Evolutionary conservation across 2,888 invertebrate species (phyloP).

Genomic region (Eristalinus sepulchralis): DNA sequence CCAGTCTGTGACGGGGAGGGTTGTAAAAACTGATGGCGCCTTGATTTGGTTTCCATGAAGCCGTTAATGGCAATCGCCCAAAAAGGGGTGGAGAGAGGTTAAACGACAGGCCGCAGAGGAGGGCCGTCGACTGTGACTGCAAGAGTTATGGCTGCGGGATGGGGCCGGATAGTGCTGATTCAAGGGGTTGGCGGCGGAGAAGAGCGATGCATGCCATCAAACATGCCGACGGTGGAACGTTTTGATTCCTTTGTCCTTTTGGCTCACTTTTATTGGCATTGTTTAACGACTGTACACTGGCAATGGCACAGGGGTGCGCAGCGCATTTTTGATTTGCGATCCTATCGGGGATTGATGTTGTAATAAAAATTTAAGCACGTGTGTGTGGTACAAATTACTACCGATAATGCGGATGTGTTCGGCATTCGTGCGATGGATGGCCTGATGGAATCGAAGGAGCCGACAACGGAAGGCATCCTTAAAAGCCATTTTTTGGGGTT

Average conservation of each 20-base stretch:
- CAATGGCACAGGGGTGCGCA: not conserved
- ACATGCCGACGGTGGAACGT: not conserved
- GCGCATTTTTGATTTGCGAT: conserved; percentile 13
- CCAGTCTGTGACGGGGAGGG: not conserved
- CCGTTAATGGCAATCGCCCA: conserved; percentile 34
- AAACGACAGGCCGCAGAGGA: not conserved
- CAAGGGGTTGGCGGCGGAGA: not conserved
- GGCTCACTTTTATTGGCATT: conserved; percentile 14
- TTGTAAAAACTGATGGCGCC: conserved; percentile 49
- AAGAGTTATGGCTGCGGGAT: conserved; percentile 7
- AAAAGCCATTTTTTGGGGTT: not conserved
- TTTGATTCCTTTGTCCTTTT: not conserved
- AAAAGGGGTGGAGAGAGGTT: conserved; percentile 4
- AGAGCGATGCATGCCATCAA: not conserved
- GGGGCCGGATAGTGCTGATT: conserved; percentile 1
- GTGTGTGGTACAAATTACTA: conserved; percentile 1
- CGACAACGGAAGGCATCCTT: not conserved
- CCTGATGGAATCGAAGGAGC: not conserved
- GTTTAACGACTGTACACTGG: not conserved
- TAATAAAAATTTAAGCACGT: conserved; percentile 2
- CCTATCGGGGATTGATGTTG: not conserved
- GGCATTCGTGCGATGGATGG: not conserved
- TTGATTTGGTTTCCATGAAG: conserved; percentile 45
- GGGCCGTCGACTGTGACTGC: conserved; percentile 16
- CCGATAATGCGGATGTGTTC: not conserved